A percentile compares a stretch with the other conserved stretches of the same genome.
These are phyloP conservation scores for Neodiprion fabricii DNA, from an alignment of 1,140 invertebrate species.

Conservation along the genomic window DNA sequence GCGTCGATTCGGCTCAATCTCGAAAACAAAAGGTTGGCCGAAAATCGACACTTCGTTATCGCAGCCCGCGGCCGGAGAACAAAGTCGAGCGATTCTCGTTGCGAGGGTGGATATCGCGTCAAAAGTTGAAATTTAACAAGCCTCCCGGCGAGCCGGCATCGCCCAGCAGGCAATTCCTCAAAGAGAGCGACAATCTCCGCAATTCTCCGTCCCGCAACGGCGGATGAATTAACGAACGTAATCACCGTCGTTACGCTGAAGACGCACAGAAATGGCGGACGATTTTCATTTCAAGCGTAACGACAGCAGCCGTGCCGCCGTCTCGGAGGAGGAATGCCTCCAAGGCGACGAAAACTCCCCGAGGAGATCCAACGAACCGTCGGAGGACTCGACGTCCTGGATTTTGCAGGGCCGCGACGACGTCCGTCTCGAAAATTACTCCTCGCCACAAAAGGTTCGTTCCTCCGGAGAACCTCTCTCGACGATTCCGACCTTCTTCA, in stretches of 20 bases:
- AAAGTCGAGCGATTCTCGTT: background rate
- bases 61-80: background rate
- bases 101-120: background rate
- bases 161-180: too few species aligned
- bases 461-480: background rate
- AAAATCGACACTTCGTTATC: background rate
- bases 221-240: background rate
- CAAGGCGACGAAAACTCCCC: background rate
- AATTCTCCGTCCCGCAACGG: too few species aligned
- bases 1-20: too few species aligned
- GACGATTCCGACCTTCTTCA: background rate
- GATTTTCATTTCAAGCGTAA: background rate
- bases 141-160: too few species aligned
- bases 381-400: background rate
- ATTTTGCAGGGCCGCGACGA: background rate
- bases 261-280: background rate
- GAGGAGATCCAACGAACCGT: background rate
- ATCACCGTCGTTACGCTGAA: background rate
- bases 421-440: too few species aligned
- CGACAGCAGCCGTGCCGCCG: background rate
- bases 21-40: too few species aligned
- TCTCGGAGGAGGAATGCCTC: background rate
- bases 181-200: too few species aligned
- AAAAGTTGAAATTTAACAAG: too few species aligned
- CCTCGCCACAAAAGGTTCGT: background rate